A percentile compares a stretch with the other conserved stretches of the same genome.
phyloP scores from a whole-genome alignment of 2,888 invertebrate species.

The Hoplodrina blanda region DNA sequence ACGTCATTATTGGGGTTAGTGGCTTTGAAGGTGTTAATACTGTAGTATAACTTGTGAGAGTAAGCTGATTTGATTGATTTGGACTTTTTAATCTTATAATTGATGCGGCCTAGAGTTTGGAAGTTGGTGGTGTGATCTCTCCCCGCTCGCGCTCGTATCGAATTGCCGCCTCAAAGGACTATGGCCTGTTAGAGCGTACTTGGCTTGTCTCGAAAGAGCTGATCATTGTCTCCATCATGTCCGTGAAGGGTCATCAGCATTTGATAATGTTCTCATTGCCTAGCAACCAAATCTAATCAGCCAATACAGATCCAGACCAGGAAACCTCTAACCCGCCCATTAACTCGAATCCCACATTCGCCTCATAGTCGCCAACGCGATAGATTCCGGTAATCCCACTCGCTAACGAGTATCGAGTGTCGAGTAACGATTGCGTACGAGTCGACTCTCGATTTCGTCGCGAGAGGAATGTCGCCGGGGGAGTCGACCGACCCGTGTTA shows the following conservation, averaged over 20 bases:
- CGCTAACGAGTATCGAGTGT: slow-evolving; percentile 65
- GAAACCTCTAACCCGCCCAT: slow-evolving; percentile 47
- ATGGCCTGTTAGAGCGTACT: neutral
- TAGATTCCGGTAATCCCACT: slow-evolving; percentile 72
- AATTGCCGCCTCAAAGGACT: neutral
- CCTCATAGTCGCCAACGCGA: slow-evolving; percentile 60
- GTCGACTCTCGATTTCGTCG: slow-evolving; percentile 82
- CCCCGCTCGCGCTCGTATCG: too few relatives aligned
- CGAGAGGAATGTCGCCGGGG: slow-evolving; percentile 77
- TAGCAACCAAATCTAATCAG: slow-evolving; percentile 17
- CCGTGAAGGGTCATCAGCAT: neutral
- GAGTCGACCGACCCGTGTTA: slow-evolving; percentile 68
- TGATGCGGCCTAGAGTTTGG: too few relatives aligned
- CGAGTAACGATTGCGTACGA: slow-evolving; percentile 71
- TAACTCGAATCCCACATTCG: slow-evolving; percentile 56
- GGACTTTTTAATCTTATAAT: neutral
- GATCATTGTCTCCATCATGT: too few relatives aligned
- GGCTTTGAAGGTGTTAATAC: neutral
- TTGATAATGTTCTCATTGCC: neutral
- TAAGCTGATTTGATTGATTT: neutral
- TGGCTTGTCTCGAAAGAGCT: neutral
- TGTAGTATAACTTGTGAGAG: neutral
- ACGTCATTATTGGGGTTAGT: neutral
- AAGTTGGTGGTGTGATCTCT: neutral
- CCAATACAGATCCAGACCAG: slow-evolving; percentile 40